These are phyloP conservation scores for Synergus laeviventris DNA, from an alignment of 2,888 invertebrate genomes.

Conservation along the genomic window DNA sequence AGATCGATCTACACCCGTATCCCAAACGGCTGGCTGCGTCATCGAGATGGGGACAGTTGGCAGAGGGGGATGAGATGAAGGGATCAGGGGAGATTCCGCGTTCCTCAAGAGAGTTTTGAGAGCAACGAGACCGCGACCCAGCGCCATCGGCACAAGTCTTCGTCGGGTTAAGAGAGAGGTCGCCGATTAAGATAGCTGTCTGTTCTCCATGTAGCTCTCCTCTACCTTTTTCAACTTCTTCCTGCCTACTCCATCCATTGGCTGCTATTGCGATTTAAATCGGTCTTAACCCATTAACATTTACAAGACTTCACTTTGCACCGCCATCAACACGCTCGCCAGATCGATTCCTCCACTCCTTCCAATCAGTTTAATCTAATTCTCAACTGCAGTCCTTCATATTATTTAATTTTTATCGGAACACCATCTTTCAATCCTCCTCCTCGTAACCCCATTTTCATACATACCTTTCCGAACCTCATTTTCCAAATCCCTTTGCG, in stretches of 20 bases:
- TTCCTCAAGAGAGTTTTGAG: constrained; percentile 44
- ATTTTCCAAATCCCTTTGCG: too few species aligned
- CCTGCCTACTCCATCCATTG: constrained; percentile 40
- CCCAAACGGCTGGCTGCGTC: constrained; percentile 45
- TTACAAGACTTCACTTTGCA: constrained; percentile 26
- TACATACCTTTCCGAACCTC: too few species aligned
- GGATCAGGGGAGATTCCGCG: constrained; percentile 38
- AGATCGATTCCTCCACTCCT: constrained; percentile 15
- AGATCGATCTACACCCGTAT: constrained; percentile 58
- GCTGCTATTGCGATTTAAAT: constrained; percentile 29
- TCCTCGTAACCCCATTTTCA: too few species aligned
- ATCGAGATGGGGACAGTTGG: constrained; percentile 29
- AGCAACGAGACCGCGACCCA: constrained; percentile 48
- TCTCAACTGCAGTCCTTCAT: constrained; percentile 1
- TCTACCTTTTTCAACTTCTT: constrained; percentile 48
- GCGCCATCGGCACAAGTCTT: constrained; percentile 54
- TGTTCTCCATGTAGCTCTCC: constrained; percentile 51
- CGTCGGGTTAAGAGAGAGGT: constrained; percentile 67
- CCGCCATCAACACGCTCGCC: constrained; percentile 22
- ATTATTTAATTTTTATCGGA: background rate
- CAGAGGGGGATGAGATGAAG: background rate
- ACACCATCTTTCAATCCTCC: too few species aligned
- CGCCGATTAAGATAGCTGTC: constrained; percentile 71
- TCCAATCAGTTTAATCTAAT: background rate
- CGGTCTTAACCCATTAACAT: constrained; percentile 29